Evolutionary conservation across 1,140 invertebrate genomes (phyloP).

Genomic region (Drusus annulatus): DNA sequence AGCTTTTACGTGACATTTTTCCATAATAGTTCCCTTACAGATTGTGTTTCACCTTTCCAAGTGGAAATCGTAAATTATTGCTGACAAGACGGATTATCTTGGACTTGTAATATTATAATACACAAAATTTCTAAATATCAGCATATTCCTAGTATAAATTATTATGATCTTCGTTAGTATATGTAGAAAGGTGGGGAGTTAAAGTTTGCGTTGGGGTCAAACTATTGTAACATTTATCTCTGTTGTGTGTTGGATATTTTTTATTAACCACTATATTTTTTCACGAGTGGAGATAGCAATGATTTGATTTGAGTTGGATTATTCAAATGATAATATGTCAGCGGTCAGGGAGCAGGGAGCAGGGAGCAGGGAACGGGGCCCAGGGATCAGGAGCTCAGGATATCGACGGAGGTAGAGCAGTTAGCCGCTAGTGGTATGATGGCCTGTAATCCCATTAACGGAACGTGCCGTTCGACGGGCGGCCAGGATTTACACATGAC

Average conservation of each 20-base stretch:
- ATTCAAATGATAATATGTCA: slow-evolving; percentile 35
- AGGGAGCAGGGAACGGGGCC: too few relatives aligned
- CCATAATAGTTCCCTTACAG: slow-evolving; percentile 20
- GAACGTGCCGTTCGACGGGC: slow-evolving; percentile 49
- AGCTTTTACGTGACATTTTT: slow-evolving; percentile 36
- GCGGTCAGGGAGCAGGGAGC: slow-evolving; percentile 33
- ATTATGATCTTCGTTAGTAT: too few relatives aligned
- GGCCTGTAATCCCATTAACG: slow-evolving; percentile 58
- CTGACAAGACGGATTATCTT: not conserved
- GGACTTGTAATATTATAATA: too few relatives aligned
- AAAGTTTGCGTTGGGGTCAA: too few relatives aligned
- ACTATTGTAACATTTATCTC: too few relatives aligned
- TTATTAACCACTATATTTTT: too few relatives aligned
- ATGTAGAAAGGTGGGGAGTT: too few relatives aligned
- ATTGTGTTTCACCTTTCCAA: slow-evolving; percentile 14
- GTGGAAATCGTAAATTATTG: slow-evolving; percentile 23
- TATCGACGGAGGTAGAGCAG: slow-evolving; percentile 37
- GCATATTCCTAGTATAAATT: too few relatives aligned
- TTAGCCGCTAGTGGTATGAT: slow-evolving; percentile 44
- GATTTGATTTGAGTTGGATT: slow-evolving; percentile 18
- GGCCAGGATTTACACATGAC: slow-evolving; percentile 56
- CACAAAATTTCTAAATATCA: too few relatives aligned
- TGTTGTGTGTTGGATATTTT: too few relatives aligned
- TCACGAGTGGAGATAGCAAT: not conserved
- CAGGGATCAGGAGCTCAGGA: slow-evolving; percentile 32